A percentile compares a stretch with the other conserved stretches of the same genome.
Conservation (phyloP, 2,113 vertebrate species). For the Serinus canaria region DNA sequence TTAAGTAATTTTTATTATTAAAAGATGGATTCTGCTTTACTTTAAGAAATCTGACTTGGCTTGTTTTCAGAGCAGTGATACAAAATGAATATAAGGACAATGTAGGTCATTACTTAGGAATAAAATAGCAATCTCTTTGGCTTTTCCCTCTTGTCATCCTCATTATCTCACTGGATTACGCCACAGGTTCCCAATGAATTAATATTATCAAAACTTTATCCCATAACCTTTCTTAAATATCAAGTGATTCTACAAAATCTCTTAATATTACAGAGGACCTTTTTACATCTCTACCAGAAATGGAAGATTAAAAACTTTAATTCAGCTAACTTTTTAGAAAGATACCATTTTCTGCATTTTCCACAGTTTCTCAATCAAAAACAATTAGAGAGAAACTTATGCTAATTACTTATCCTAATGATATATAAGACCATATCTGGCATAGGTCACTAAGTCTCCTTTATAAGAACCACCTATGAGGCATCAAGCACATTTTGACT, state of each 20-base stretch:
- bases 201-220: background rate
- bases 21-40: background rate
- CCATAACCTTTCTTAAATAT: constrained; percentile 7
- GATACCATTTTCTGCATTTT: background rate
- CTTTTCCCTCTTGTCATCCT: background rate
- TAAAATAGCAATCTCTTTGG: background rate
- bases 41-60: background rate
- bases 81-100: background rate
- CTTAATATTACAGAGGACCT: background rate
- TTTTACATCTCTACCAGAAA: background rate
- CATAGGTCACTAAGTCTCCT: background rate
- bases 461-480: background rate
- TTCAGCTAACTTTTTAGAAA: background rate
- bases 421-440: background rate
- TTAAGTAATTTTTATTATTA: background rate
- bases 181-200: background rate
- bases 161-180: background rate
- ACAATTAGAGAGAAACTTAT: background rate
- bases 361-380: background rate
- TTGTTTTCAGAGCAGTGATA: background rate
- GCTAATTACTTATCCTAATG: background rate
- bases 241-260: background rate
- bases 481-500: background rate
- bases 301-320: background rate
- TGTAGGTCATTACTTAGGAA: background rate